Evolutionary conservation across 2,797 vertebrate species (phyloP).

Genomic region (Gymnoscopelus microlampas): DNA sequence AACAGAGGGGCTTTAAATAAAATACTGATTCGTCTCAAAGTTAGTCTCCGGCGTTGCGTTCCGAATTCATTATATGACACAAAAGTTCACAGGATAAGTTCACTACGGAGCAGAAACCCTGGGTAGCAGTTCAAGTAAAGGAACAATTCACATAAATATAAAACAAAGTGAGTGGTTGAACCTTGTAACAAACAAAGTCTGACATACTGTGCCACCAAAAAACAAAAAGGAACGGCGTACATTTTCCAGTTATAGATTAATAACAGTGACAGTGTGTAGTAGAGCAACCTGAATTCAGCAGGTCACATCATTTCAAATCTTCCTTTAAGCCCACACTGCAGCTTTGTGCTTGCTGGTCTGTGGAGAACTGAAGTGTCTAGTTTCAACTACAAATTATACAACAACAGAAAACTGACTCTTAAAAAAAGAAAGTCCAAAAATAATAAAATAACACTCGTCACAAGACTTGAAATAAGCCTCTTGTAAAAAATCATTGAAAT

Average conservation of each 20-base stretch:
- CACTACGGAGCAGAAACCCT: slow-evolving; percentile 24
- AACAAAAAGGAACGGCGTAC: background rate
- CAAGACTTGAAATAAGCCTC: slow-evolving; percentile 28
- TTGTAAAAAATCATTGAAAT: slow-evolving; percentile 25
- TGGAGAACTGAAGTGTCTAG: slow-evolving; percentile 19
- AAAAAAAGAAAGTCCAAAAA: slow-evolving; percentile 24
- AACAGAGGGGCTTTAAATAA: slow-evolving; percentile 5
- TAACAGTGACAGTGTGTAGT: background rate
- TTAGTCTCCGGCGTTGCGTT: background rate
- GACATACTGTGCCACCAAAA: slow-evolving; percentile 26
- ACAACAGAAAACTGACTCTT: slow-evolving; percentile 16
- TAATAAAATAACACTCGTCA: slow-evolving; percentile 16
- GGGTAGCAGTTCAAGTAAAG: slow-evolving; percentile 62
- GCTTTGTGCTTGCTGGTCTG: slow-evolving; percentile 30
- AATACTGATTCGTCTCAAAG: slow-evolving; percentile 2
- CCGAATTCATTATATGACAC: background rate
- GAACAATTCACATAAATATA: slow-evolving; percentile 26
- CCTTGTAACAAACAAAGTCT: slow-evolving; percentile 30
- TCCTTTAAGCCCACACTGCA: slow-evolving; percentile 19
- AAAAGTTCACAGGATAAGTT: background rate
- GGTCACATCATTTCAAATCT: slow-evolving; percentile 8
- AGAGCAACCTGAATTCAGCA: slow-evolving; percentile 14
- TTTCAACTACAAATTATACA: slow-evolving; percentile 9
- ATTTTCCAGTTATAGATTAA: slow-evolving; percentile 33
- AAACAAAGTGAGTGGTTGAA: slow-evolving; percentile 34